Evolutionary conservation across 1,140 invertebrate species (phyloP).

Genomic region (Pinna nobilis): DNA sequence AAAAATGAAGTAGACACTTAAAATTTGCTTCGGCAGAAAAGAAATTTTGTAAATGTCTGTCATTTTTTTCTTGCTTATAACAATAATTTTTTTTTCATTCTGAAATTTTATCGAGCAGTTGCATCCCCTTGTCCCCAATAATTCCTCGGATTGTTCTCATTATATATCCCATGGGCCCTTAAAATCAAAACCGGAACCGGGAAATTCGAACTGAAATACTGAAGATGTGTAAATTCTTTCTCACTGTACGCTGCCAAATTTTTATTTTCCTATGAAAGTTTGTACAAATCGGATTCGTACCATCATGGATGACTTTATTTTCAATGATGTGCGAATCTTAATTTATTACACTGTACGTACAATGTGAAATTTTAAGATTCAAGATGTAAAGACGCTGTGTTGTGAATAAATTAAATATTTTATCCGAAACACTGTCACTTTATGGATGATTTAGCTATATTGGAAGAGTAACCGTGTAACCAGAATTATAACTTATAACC

Average conservation of each 20-base stretch:
- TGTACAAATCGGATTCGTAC: slow-evolving; percentile 15
- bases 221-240: not conserved
- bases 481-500: too few species aligned
- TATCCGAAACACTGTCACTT: slow-evolving; percentile 1
- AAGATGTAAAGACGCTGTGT: slow-evolving; percentile 38
- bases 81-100: too few species aligned
- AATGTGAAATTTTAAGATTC: slow-evolving; percentile 32
- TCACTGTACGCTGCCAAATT: not conserved
- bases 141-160: slow-evolving; percentile 23
- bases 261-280: slow-evolving; percentile 14
- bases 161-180: slow-evolving; percentile 15
- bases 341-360: slow-evolving; percentile 45
- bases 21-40: too few species aligned
- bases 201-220: not conserved
- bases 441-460: not conserved
- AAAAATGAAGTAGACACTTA: too few species aligned
- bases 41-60: too few species aligned
- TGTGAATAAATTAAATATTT: slow-evolving; percentile 26
- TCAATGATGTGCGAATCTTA: slow-evolving; percentile 1
- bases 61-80: too few species aligned
- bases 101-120: too few species aligned
- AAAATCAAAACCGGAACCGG: slow-evolving; percentile 7
- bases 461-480: too few species aligned
- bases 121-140: not conserved
- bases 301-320: not conserved